These are phyloP conservation scores for Hipposideros armiger DNA, from an alignment of 2,113 vertebrate species.

Conservation along the genomic window DNA sequence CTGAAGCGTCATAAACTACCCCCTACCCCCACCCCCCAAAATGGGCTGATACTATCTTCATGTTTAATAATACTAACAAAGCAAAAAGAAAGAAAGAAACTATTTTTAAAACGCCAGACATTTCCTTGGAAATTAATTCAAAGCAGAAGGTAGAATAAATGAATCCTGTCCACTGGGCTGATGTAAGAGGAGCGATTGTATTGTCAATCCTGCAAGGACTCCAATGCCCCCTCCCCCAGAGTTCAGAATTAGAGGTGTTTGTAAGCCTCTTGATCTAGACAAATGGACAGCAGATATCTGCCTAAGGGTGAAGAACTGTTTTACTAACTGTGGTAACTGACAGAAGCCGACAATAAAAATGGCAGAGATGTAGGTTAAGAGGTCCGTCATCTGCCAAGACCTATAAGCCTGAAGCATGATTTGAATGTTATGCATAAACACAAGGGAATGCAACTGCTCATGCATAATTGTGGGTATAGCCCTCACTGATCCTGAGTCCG, in stretches of 20 bases:
- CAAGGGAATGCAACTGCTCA: not conserved
- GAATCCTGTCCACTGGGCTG: slow-evolving; percentile 57
- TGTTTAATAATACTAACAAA: slow-evolving; percentile 24
- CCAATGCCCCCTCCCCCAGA: not conserved
- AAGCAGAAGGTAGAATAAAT: slow-evolving; percentile 63
- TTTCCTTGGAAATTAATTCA: slow-evolving; percentile 42
- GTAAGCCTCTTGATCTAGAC: slow-evolving; percentile 66
- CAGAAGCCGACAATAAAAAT: slow-evolving; percentile 47
- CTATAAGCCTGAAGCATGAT: not conserved
- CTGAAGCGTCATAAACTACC: not conserved
- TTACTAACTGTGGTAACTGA: slow-evolving; percentile 45
- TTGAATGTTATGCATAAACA: not conserved
- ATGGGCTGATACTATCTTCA: not conserved
- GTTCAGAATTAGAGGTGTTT: slow-evolving; percentile 47
- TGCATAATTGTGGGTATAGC: not conserved
- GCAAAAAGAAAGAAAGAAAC: not conserved
- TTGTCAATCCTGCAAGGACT: slow-evolving; percentile 38
- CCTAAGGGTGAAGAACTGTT: slow-evolving; percentile 58
- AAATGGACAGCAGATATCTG: slow-evolving; percentile 68
- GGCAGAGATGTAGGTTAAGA: not conserved
- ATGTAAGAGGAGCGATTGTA: slow-evolving; percentile 59
- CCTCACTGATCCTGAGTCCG: not conserved
- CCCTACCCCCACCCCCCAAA: not conserved
- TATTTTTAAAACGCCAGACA: not conserved
- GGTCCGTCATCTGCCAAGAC: slow-evolving; percentile 44